Evolutionary conservation across 2,113 vertebrate genomes (phyloP).

Genomic region (Danionella cerebrum): DNA sequence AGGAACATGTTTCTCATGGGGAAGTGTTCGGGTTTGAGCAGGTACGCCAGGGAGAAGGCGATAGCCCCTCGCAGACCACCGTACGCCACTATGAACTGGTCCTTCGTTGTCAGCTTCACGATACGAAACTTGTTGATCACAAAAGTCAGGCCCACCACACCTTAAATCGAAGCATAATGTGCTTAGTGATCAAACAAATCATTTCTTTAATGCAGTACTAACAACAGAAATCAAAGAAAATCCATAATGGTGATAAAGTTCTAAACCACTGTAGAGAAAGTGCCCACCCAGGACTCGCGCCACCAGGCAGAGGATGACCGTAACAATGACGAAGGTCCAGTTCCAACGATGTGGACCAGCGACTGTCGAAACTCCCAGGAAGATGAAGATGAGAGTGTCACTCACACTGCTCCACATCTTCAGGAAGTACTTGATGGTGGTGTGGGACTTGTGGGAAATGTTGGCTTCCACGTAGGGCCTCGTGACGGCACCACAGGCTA

Average conservation of each 20-base stretch:
- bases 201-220: no score
- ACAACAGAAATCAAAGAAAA: no score
- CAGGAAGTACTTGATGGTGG: constrained; percentile 96
- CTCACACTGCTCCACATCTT: constrained; percentile 99
- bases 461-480: constrained; percentile 95
- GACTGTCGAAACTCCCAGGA: constrained; percentile 90
- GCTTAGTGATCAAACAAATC: no score
- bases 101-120: constrained; percentile 91
- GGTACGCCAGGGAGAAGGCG: constrained; percentile 90
- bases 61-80: constrained; percentile 95
- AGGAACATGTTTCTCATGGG: constrained; percentile 84
- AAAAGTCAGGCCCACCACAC: constrained; percentile 85
- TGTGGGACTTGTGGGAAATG: constrained; percentile 98
- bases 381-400: constrained; percentile 96
- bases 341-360: constrained; percentile 87
- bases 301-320: constrained; percentile 84
- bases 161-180: constrained; percentile 54
- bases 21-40: constrained; percentile 69
- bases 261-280: constrained; percentile 59
- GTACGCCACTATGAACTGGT: constrained; percentile 96
- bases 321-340: constrained; percentile 90
- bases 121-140: constrained; percentile 97
- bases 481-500: constrained; percentile 87
- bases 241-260: no score
- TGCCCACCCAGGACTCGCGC: constrained; percentile 82